phyloP scores from a whole-genome alignment of 2,113 vertebrate genomes.

The Anthoscopus minutus region DNA sequence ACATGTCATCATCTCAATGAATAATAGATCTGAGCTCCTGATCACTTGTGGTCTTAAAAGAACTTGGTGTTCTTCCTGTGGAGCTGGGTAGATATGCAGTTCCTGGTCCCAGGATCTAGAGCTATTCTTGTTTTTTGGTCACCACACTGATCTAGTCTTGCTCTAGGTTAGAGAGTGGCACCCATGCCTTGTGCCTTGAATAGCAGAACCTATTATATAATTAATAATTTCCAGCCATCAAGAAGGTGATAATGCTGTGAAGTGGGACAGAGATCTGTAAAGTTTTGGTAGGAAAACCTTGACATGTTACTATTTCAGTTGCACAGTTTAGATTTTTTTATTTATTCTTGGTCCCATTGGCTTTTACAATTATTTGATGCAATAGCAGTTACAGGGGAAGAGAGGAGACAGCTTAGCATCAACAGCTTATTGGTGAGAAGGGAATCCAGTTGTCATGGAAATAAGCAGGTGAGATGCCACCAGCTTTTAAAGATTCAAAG shows the following conservation, averaged over 20 bases:
- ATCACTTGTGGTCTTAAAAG: background rate
- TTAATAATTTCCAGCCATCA: background rate
- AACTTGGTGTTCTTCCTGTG: background rate
- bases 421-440: background rate
- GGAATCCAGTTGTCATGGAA: background rate
- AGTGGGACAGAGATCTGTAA: background rate
- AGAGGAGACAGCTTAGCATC: background rate
- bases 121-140: background rate
- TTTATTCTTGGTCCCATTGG: accelerated
- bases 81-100: background rate
- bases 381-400: background rate
- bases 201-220: background rate
- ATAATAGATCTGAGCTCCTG: slow-evolving; percentile 43
- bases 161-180: background rate
- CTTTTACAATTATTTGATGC: background rate
- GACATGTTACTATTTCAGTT: background rate
- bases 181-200: background rate
- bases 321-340: background rate
- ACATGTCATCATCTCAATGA: slow-evolving; percentile 39
- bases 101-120: background rate
- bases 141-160: background rate
- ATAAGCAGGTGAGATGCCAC: background rate
- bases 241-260: background rate
- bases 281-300: background rate
- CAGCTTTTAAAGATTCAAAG: background rate